Percentiles rank a stretch among this genome's conserved stretches.
Conservation (phyloP, 2,797 vertebrate species). For the Neostethus bicornis region DNA sequence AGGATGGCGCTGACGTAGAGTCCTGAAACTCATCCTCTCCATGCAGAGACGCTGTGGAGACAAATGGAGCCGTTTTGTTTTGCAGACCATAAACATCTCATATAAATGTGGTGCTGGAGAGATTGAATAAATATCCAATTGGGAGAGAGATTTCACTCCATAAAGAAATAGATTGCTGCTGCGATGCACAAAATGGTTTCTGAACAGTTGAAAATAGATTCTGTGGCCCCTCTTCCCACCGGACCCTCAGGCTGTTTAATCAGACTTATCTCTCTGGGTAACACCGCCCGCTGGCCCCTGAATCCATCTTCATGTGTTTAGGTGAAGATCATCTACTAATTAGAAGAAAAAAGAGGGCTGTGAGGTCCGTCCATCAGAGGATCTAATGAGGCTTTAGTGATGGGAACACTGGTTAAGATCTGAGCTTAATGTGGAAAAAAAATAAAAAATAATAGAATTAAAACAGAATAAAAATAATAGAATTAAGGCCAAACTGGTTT, state of each 20-base stretch:
- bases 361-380: constrained; percentile 74
- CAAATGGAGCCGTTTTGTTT: constrained; percentile 57
- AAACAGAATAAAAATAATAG: constrained; percentile 56
- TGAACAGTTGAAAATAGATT: constrained; percentile 60
- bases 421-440: constrained; percentile 61
- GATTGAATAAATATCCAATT: constrained; percentile 65
- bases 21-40: too few relatives aligned
- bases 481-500: constrained; percentile 38
- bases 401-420: constrained; percentile 59
- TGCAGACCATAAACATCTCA: constrained; percentile 64
- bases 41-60: constrained; percentile 34
- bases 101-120: constrained; percentile 37
- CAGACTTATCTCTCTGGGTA: constrained; percentile 43
- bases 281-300: constrained; percentile 54
- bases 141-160: constrained; percentile 35
- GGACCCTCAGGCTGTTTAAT: constrained; percentile 44
- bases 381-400: constrained; percentile 75
- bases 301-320: constrained; percentile 73
- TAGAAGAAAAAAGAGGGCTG: constrained; percentile 73
- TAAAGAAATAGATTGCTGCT: constrained; percentile 53
- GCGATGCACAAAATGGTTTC: constrained; percentile 47
- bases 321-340: constrained; percentile 74
- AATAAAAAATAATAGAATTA: constrained; percentile 58
- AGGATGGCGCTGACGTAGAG: too few relatives aligned
- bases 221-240: constrained; percentile 38